These are phyloP conservation scores for Coracopsis vasa DNA, from an alignment of 2,113 vertebrate genomes.

Conservation along the genomic window DNA sequence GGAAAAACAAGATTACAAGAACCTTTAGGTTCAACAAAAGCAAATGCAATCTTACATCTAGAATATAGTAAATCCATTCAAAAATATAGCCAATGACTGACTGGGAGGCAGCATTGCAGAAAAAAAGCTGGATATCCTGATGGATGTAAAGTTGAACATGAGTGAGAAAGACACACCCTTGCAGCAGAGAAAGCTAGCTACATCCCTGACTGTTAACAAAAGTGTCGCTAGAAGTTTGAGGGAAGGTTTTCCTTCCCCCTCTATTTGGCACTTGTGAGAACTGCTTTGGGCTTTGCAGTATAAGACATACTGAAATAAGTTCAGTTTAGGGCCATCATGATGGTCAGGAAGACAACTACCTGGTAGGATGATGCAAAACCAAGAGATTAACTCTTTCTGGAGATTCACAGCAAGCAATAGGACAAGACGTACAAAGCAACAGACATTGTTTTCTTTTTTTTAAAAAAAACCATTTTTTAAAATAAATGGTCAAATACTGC, in stretches of 20 bases:
- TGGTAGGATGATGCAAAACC: neutral
- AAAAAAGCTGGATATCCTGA: neutral
- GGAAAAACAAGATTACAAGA: neutral
- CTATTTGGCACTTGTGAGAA: neutral
- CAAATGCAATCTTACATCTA: neutral
- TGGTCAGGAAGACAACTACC: neutral
- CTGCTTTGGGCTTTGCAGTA: neutral
- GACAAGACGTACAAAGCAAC: neutral
- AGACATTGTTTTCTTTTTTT: neutral
- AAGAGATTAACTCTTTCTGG: neutral
- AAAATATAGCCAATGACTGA: neutral
- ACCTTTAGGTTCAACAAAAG: neutral
- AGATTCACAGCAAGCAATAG: neutral
- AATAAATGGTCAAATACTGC: neutral
- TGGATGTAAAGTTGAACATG: neutral
- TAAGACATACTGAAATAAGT: neutral
- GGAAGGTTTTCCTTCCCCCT: neutral
- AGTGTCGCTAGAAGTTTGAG: neutral
- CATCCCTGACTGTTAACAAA: neutral
- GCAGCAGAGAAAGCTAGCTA: neutral
- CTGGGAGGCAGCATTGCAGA: neutral
- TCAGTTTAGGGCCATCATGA: neutral
- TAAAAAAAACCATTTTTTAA: accelerated
- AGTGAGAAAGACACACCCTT: neutral
- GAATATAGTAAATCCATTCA: neutral